phyloP scores from a whole-genome alignment of 2,888 invertebrate species.

The Plebejus anna region DNA sequence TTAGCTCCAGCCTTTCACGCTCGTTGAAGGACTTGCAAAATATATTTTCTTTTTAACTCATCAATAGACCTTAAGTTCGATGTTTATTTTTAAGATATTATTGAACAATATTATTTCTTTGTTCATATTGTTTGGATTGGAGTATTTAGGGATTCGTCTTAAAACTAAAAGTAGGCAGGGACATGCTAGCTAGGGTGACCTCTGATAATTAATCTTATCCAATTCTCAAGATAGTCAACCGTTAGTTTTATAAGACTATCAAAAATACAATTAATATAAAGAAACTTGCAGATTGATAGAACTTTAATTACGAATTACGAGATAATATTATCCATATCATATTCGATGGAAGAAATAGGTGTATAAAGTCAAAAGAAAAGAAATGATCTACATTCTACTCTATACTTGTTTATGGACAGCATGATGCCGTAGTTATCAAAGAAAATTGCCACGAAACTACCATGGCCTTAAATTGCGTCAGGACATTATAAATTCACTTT shows the following conservation, averaged over 20 bases:
- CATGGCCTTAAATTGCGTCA: slow-evolving; percentile 8
- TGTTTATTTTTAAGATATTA: not conserved
- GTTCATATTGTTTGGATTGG: not conserved
- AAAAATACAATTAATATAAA: no score
- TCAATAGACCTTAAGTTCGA: not conserved
- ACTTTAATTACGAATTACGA: no score
- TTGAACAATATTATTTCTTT: not conserved
- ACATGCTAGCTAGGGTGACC: not conserved
- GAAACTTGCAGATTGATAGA: no score
- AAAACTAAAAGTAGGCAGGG: not conserved
- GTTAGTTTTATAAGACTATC: no score
- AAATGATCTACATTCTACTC: not conserved
- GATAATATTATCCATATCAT: no score
- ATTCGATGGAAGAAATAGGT: not conserved
- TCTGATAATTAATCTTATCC: no score
- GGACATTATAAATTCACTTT: slow-evolving; percentile 41
- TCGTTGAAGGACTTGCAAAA: slow-evolving; percentile 1
- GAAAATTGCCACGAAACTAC: slow-evolving; percentile 17
- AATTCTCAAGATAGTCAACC: no score
- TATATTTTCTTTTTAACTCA: not conserved
- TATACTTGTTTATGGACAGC: not conserved
- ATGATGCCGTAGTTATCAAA: not conserved
- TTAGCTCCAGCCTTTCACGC: not conserved
- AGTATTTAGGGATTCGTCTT: not conserved
- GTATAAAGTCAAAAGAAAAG: not conserved